Evolutionary conservation across 2,797 vertebrate species (phyloP).

Genomic region (Botia kubotai): DNA sequence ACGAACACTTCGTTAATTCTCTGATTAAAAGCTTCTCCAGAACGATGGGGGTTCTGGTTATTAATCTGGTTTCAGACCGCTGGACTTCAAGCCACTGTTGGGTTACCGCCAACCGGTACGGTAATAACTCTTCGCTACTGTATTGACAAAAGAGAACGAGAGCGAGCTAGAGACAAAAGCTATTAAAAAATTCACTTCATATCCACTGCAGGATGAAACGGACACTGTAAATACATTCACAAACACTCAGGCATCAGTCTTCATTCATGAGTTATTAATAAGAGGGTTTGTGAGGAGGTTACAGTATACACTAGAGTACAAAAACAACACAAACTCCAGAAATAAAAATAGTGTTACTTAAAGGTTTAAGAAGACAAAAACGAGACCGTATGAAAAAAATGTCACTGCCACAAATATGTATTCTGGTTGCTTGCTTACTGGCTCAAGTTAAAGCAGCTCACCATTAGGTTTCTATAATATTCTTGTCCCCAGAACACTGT

Average conservation of each 20-base stretch:
- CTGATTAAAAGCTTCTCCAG: slow-evolving; percentile 70
- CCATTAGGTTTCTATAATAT: too few species aligned
- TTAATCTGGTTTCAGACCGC: slow-evolving; percentile 69
- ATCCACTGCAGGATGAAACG: slow-evolving; percentile 27
- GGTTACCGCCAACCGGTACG: slow-evolving; percentile 60
- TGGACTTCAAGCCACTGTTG: slow-evolving; percentile 38
- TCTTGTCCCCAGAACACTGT: too few species aligned
- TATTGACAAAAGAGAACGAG: slow-evolving; percentile 70
- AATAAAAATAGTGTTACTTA: too few species aligned
- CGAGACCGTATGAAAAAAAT: too few species aligned
- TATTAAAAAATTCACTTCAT: slow-evolving; percentile 63
- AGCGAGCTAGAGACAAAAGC: slow-evolving; percentile 63
- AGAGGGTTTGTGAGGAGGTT: background rate
- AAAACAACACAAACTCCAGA: background rate
- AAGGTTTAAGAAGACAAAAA: too few species aligned
- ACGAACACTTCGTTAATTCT: slow-evolving; percentile 73
- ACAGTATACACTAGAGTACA: background rate
- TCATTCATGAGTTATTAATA: background rate
- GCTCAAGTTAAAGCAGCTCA: too few species aligned
- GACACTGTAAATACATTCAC: slow-evolving; percentile 25
- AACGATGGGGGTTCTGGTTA: slow-evolving; percentile 63
- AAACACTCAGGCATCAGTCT: slow-evolving; percentile 21
- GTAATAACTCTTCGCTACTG: slow-evolving; percentile 70
- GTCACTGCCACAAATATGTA: too few species aligned
- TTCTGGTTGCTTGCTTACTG: too few species aligned